Evolutionary conservation across 2,888 invertebrate species (phyloP), one percentile per base, ranked within the genome.

Genomic region (Syrista parreyssii): DNA sequence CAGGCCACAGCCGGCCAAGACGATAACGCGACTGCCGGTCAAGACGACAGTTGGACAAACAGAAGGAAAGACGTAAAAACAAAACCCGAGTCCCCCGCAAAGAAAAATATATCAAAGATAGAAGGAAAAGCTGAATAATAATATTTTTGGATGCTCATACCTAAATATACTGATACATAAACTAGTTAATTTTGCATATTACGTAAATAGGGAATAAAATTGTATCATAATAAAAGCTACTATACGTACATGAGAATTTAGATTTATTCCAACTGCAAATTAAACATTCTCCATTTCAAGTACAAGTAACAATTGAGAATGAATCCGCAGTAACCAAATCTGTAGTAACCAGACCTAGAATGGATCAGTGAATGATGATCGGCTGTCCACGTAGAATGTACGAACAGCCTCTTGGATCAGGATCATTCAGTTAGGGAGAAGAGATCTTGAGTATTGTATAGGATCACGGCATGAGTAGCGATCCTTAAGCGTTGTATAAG

Each of bases 391-490:
- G 55, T 55, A 55, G 55, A 23, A 55, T 55, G 55, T 55, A 55
- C 55, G 55, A 23, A 23, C 55, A 55, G 55, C 55, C 23, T 55
- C 55, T 55, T 55, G 71, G 71, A 31, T 33, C 71, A 71, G 32
- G 71, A 71, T 71, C 71, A 23, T 71, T 71, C 71, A 33, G 71
- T 31, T 69, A 31, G 12, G 68, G 68, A 68, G 73, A 32, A 76
- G 35, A 34, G 55, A 68, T 73, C 74, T 68, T 68, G 75, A 36
- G 15, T 32, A 55, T 55, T 55, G 55, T 55, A 55, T 23, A 55
- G 55, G 55, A 55, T 55, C 55, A 55, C 81, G 83, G 80, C 82
- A 84, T 81, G 86, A 84, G 85, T 84, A 84, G 84, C 84, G 23
- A 55, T 55, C 55, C 55, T 55, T 55, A 55, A 55, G 55, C 23